Evolutionary conservation across 1,140 invertebrate species (phyloP).

Genomic region (Varroa destructor): DNA sequence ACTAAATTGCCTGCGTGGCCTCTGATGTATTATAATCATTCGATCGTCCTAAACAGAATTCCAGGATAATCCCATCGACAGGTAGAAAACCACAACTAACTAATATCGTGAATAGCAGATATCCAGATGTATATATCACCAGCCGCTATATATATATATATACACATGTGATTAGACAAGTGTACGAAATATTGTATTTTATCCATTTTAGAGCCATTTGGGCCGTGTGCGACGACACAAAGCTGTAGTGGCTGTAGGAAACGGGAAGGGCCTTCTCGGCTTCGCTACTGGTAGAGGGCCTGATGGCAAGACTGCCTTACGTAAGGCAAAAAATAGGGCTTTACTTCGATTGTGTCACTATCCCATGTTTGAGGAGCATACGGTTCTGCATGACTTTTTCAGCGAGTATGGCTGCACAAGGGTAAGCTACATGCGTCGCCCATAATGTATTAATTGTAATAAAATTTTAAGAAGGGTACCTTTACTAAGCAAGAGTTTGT

Average conservation of each 20-base stretch:
- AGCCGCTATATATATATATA: not conserved
- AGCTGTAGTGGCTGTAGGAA: conserved; percentile 66
- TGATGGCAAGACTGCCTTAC: conserved; percentile 36
- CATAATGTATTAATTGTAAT: no score
- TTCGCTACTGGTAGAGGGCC: conserved; percentile 38
- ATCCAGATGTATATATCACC: no score
- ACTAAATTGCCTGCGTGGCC: no score
- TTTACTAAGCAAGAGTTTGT: no score
- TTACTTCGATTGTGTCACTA: conserved; percentile 70
- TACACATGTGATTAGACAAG: no score
- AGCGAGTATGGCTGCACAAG: conserved; percentile 69
- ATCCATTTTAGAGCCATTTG: conserved; percentile 66
- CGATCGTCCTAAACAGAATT: no score
- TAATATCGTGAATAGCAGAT: no score
- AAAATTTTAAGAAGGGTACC: no score
- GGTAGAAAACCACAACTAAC: no score
- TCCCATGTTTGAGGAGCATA: conserved; percentile 64
- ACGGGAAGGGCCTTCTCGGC: conserved; percentile 67
- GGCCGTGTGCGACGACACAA: conserved; percentile 57
- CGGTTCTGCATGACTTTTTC: conserved; percentile 79
- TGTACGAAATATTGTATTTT: conserved; percentile 51
- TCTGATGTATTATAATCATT: no score
- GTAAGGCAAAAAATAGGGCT: conserved; percentile 64
- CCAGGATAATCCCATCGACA: no score
- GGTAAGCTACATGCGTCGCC: conserved; percentile 42